Percentiles rank a stretch among this genome's conserved stretches.
These are phyloP conservation scores for Pithys albifrons DNA, from an alignment of 2,113 vertebrate species.

Conservation along the genomic window DNA sequence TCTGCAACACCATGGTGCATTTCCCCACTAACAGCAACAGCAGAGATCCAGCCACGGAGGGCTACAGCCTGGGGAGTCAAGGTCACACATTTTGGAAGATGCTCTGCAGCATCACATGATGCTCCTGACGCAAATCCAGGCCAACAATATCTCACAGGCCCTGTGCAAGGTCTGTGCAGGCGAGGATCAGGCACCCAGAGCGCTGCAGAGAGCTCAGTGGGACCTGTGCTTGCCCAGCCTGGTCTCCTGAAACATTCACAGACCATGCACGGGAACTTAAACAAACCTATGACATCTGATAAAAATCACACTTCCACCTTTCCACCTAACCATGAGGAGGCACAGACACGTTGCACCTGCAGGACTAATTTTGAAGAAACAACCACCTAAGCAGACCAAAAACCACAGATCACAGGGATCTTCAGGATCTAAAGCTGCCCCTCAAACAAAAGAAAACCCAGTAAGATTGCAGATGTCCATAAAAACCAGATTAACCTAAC, in stretches of 20 bases:
- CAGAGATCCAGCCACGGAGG: background rate
- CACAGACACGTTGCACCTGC: background rate
- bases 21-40: background rate
- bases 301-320: background rate
- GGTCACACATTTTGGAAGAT: constrained; percentile 9
- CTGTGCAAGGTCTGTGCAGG: fast-evolving
- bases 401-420: background rate
- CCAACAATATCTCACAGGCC: background rate
- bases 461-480: background rate
- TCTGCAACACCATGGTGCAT: background rate
- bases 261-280: background rate
- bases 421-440: background rate
- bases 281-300: background rate
- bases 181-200: background rate
- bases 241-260: background rate
- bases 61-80: background rate
- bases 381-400: background rate
- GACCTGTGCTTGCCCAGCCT: background rate
- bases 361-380: background rate
- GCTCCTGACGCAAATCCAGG: background rate
- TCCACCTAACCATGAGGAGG: background rate
- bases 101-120: background rate
- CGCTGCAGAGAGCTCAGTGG: background rate
- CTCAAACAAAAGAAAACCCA: background rate
- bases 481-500: background rate